Base-by-base conservation (phyloP, 2,113 vertebrate genomes). In the Scatophagus argus region DNA sequence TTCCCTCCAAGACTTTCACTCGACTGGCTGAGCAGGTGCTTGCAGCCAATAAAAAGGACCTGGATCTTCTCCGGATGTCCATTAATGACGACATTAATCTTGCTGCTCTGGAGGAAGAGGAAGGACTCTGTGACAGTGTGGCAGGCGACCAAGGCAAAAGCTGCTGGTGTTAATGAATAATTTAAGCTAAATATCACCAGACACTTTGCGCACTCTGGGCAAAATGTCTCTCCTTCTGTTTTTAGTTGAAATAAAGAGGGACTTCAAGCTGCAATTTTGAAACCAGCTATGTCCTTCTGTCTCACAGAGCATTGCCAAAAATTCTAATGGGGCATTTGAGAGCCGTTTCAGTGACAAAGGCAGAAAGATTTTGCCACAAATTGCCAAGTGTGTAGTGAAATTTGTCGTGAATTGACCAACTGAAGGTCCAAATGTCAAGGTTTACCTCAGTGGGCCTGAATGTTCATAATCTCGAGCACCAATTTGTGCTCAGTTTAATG, bases 21-120 rank as follows among this genome's bases (percentile, higher is more conserved):
- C 94, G 97, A 47, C 86, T 99, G 94, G 97, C 97, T 0, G 98
- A 99, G 85, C 95, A 98, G 93, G 98, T 99, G 73, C 94, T 99
- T 83, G 95, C 97, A 83, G 96, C 97, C 3, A 97, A 99, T 36
- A 96, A 95, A 90, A 98, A 97, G 86, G 98, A 99, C 87, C 93
- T 99, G 89, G 97, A 98, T 1, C 95, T 96, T 13, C 93, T 99
- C 79, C 94, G 95, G 61, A 91, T 88, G 0, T 94, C 90, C 0
- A 67, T 93, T 27, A 93, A 92, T 10, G 89, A 95, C 0, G 88
- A 97, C 89, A 83, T 98, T 9, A 92, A 95, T 36, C 85, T 98
- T 27, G 86, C 95, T 0, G 95, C 92, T 67, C 94, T 98, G 87
- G 97, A 98, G 88, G 97, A 98, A 32, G 96, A 97, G 0, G 95